Evolutionary conservation across 2,797 vertebrate genomes (phyloP), one percentile per base, ranked within the genome.

Genomic region (Mus minutoides): DNA sequence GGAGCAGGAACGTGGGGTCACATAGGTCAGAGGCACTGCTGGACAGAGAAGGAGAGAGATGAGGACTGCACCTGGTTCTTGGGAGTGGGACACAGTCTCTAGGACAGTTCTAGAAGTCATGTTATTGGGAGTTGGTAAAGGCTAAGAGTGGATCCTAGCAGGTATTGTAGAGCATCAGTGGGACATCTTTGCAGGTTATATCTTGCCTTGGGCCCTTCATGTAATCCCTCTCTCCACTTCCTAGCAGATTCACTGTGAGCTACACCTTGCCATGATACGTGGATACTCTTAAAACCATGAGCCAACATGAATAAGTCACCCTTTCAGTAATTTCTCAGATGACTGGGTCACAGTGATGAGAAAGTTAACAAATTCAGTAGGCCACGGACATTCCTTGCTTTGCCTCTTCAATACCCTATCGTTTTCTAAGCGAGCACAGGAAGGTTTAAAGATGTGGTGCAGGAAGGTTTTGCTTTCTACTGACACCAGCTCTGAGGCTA

Each of bases 31-130:
- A 92, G 90, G 67, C 85, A 90, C 97, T 97, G 54, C 75, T 75
- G 95, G 93, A 93, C 46, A 96, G 88, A 97, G 76, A 95, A 97
- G 71, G 92, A 84, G 62, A 97, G 91, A 77, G 69, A 40, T 97
- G 64, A 97, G 94, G 83, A 79, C 26, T 5, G 24, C 34, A 8
- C 8, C 24, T 19, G 91, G 54, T 14, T 49, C 12, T 19, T 1
- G 85, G 58, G 89, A 71, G 40, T 0, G 5, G 54, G 43, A n/a
- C 56, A 17, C 56, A 76, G 62, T 67, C 49, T 16, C 8, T 29
- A 64, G n/a, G 77, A 71, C 76, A 19, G 24, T 22, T 43, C 40
- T 34, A 60, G 84, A 54, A 56, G 71, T 10, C 7, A 2, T 9
- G 0, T 75, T 31, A 58, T 31, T 43, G 52, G 34, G 34, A 54